A percentile compares a stretch with the other conserved stretches of the same genome.
Conservation (phyloP, 2,113 vertebrate species). For the Leptosomus discolor region DNA sequence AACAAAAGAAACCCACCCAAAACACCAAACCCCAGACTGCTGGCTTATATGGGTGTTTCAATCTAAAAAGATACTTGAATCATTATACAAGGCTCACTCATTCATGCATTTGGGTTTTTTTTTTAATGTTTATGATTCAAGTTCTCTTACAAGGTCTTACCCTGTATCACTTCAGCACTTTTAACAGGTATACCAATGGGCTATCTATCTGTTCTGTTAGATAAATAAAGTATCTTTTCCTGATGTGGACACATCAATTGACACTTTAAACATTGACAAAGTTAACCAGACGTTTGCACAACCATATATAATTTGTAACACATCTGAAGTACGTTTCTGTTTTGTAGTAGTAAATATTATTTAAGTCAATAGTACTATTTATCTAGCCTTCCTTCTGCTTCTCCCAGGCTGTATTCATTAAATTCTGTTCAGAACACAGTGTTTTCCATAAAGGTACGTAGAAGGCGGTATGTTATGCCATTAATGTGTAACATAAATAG, state of each 20-base stretch:
- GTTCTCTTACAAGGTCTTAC: not conserved
- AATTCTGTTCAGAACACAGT: not conserved
- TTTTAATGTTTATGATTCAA: not conserved
- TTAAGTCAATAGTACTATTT: not conserved
- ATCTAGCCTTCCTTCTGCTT: not conserved
- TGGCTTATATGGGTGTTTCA: not conserved
- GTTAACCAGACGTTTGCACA: not conserved
- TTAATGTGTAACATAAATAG: not conserved
- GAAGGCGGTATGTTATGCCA: not conserved
- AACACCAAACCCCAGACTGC: fast-evolving
- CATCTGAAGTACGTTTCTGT: not conserved
- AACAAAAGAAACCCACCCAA: too few species aligned
- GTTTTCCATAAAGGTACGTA: not conserved
- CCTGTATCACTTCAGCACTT: not conserved
- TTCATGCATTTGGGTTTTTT: not conserved
- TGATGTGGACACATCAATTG: not conserved
- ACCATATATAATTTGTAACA: not conserved
- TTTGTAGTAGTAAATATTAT: not conserved
- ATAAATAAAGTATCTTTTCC: not conserved
- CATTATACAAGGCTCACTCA: not conserved
- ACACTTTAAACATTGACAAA: not conserved
- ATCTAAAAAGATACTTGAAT: not conserved
- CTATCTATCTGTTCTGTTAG: not conserved
- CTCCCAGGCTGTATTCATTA: not conserved
- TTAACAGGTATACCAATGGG: not conserved